Base-by-base conservation (phyloP, 2,113 vertebrate genomes). In the Vulpes ferrilata region DNA sequence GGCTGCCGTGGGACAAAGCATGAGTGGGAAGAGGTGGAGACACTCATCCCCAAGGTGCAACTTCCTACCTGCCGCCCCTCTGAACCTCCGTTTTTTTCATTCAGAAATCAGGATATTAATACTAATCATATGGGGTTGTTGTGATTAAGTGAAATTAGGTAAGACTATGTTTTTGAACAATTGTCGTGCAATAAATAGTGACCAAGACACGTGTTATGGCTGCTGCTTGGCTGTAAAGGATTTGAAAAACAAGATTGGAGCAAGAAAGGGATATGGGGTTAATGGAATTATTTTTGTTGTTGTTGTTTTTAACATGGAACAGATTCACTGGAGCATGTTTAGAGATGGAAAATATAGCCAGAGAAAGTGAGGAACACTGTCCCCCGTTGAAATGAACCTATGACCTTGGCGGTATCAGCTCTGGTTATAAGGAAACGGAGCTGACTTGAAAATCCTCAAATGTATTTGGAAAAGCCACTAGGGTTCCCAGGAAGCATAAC, bases 331-430 rank as follows among this genome's bases (percentile, higher is more conserved):
- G 84, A 90, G 32, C 53, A 80, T n/a, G 53, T 93, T 92, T 81
- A 90, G 87, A 96, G 69, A 96, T 23, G 23, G 93, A 89, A 96
- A 90, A 93, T 59, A 59, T 1, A 95, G 84, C 8, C 32, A 10
- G 30, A 96, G 64, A 53, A 92, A 94, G 76, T 65, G 59, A 93
- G 93, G 96, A 80, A 81, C 43, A 67, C 59, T 35, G 53, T n/a
- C 92, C 64, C 69, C 85, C 87, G 69, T 81, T 67, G 71, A 90
- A 98, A 88, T 79, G 94, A 96, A 95, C 95, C 71, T 27, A 16
- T 0, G 20, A 94, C 93, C 96, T 97, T 94, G 80, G 62, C 67
- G 67, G 15, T 53, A 53, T 84, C 65, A 15, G 38, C 30, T 93
- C 65, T 59, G 19, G 1, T 82, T 82, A 81, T 35, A 81, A 97